Percentiles rank a stretch among this genome's conserved stretches.
Evolutionary conservation across 2,797 vertebrate genomes (phyloP).

Genomic region (Oryzias dopingdopingensis): DNA sequence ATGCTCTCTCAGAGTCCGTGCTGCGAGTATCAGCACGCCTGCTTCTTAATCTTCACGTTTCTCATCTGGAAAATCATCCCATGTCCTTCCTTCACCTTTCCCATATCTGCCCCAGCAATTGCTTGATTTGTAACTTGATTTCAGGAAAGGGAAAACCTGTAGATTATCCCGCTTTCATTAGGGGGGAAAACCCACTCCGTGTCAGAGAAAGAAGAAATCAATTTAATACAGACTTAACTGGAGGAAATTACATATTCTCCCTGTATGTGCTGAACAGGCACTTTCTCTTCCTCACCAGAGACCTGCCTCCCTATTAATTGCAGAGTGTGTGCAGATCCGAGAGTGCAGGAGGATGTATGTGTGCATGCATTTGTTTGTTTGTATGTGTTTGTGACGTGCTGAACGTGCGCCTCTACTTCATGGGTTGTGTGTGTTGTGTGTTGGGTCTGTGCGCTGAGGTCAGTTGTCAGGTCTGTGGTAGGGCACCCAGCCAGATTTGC

Average conservation of each 20-base stretch:
- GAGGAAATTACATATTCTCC: conserved; percentile 87
- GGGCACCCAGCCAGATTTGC: conserved; percentile 47
- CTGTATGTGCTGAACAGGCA: conserved; percentile 78
- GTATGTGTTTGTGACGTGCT: conserved; percentile 3
- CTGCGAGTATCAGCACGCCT: conserved; percentile 50
- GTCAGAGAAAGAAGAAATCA: conserved; percentile 86
- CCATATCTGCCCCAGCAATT: conserved; percentile 64
- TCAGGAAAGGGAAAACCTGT: conserved; percentile 80
- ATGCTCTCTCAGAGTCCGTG: conserved; percentile 35
- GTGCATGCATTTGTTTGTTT: conserved; percentile 31
- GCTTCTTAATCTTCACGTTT: conserved; percentile 60
- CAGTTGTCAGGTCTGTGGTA: conserved; percentile 50
- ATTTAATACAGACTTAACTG: conserved; percentile 88
- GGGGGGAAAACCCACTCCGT: conserved; percentile 73
- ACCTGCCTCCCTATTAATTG: conserved; percentile 78
- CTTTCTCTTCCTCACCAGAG: conserved; percentile 76
- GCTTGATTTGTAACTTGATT: conserved; percentile 86
- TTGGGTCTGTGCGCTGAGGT: conserved; percentile 55
- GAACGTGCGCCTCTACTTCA: too few relatives aligned
- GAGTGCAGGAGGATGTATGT: conserved; percentile 42
- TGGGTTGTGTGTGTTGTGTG: conserved; percentile 14
- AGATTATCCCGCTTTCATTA: conserved; percentile 84
- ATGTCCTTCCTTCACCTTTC: conserved; percentile 75
- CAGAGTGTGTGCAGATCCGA: conserved; percentile 54
- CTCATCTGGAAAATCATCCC: conserved; percentile 73